phyloP scores from a whole-genome alignment of 2,113 vertebrate species.

The Ibidorhyncha struthersii region DNA sequence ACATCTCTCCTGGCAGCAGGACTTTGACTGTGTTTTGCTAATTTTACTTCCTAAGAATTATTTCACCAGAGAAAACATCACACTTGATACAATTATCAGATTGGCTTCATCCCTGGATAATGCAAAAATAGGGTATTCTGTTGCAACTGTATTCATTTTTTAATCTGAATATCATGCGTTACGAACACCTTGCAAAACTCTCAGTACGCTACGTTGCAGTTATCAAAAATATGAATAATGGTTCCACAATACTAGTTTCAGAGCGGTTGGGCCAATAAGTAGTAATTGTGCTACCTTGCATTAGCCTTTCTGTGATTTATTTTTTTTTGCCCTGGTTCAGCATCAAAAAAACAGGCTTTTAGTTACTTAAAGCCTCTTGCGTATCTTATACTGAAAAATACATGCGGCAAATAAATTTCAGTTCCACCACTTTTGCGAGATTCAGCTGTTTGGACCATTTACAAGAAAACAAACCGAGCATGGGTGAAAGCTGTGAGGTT shows the following conservation, averaged over 20 bases:
- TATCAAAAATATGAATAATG: background rate
- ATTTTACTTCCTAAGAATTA: background rate
- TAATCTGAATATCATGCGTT: background rate
- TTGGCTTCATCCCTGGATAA: background rate
- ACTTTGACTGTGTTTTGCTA: background rate
- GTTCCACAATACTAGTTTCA: background rate
- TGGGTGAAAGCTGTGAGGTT: background rate
- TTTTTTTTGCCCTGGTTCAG: accelerated
- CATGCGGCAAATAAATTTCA: background rate
- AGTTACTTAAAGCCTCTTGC: background rate
- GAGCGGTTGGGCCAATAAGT: background rate
- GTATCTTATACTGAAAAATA: background rate
- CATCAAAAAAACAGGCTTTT: background rate
- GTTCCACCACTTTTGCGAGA: background rate
- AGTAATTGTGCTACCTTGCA: background rate
- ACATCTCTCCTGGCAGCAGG: background rate
- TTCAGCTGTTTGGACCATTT: background rate
- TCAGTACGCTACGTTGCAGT: background rate
- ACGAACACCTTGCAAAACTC: background rate
- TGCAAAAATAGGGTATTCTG: background rate
- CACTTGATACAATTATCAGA: background rate
- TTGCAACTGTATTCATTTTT: background rate
- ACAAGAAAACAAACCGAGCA: background rate
- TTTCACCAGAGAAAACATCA: background rate
- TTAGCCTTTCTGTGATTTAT: background rate